Evolutionary conservation across 2,113 vertebrate genomes (phyloP).

Genomic region (Pelecanus crispus): DNA sequence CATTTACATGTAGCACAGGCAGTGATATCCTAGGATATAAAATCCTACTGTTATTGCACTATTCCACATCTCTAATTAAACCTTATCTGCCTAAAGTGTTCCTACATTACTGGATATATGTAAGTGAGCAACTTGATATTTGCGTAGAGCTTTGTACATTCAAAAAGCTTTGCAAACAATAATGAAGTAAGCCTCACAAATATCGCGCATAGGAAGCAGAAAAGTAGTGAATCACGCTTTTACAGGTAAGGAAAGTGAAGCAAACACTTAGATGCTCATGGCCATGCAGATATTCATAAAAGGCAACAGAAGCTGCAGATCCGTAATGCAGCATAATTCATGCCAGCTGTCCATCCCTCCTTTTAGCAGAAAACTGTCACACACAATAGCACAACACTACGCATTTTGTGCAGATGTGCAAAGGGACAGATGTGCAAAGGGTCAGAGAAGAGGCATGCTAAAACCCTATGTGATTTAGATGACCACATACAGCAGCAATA

Average conservation of each 20-base stretch:
- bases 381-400: background rate
- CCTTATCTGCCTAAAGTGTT: background rate
- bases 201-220: background rate
- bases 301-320: background rate
- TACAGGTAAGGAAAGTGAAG: background rate
- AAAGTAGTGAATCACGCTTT: background rate
- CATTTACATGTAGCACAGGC: background rate
- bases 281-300: background rate
- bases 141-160: conserved; percentile 12
- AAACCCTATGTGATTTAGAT: background rate
- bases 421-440: background rate
- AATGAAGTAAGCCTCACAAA: background rate
- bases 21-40: background rate
- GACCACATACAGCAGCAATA: background rate
- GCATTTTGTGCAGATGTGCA: background rate
- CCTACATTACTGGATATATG: background rate
- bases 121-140: conserved; percentile 10
- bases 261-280: background rate
- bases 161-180: conserved; percentile 29
- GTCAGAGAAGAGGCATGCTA: background rate
- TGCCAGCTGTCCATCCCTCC: background rate
- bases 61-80: conserved; percentile 35
- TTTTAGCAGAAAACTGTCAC: background rate
- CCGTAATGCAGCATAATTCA: background rate
- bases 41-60: conserved; percentile 1